Evolutionary conservation across 2,113 vertebrate genomes (phyloP).

Genomic region (Chelonoidis abingdonii): DNA sequence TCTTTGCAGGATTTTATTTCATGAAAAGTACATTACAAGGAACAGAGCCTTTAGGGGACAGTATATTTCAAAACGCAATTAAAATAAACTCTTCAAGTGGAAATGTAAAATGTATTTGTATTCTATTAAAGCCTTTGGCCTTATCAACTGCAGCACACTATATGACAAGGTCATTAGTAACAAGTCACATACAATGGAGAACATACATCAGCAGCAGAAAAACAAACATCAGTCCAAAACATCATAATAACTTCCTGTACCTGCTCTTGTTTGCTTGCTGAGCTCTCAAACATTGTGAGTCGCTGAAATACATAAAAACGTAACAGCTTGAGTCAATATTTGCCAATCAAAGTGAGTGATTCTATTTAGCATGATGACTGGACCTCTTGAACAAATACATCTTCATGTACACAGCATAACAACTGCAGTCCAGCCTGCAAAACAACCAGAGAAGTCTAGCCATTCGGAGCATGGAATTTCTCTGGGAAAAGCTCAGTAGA

Average conservation of each 20-base stretch:
- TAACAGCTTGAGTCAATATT: slow-evolving; percentile 88
- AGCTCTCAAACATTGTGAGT: slow-evolving; percentile 81
- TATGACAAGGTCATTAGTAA: slow-evolving; percentile 81
- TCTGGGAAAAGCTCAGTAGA: background rate
- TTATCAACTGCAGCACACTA: slow-evolving; percentile 72
- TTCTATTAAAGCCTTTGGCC: slow-evolving; percentile 73
- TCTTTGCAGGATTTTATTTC: slow-evolving; percentile 67
- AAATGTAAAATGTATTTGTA: slow-evolving; percentile 78
- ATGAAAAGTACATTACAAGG: slow-evolving; percentile 43
- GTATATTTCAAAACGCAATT: slow-evolving; percentile 79
- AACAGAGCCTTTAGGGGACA: slow-evolving; percentile 62
- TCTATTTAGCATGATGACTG: slow-evolving; percentile 81
- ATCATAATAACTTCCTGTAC: slow-evolving; percentile 84
- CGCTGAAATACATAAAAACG: slow-evolving; percentile 84
- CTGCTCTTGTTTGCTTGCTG: slow-evolving; percentile 85
- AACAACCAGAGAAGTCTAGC: slow-evolving; percentile 7
- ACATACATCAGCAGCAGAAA: slow-evolving; percentile 70
- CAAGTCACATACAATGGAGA: slow-evolving; percentile 73
- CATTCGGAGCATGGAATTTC: background rate
- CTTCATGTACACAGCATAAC: slow-evolving; percentile 61
- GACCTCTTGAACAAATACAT: slow-evolving; percentile 80
- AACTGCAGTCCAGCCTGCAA: slow-evolving; percentile 39
- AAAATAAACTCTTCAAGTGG: slow-evolving; percentile 79
- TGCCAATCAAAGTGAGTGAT: slow-evolving; percentile 77
- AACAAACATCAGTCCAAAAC: slow-evolving; percentile 80